Percentiles rank a stretch among this genome's conserved stretches.
These are phyloP conservation scores for Chionis minor DNA, from an alignment of 2,113 vertebrate genomes.

Conservation along the genomic window DNA sequence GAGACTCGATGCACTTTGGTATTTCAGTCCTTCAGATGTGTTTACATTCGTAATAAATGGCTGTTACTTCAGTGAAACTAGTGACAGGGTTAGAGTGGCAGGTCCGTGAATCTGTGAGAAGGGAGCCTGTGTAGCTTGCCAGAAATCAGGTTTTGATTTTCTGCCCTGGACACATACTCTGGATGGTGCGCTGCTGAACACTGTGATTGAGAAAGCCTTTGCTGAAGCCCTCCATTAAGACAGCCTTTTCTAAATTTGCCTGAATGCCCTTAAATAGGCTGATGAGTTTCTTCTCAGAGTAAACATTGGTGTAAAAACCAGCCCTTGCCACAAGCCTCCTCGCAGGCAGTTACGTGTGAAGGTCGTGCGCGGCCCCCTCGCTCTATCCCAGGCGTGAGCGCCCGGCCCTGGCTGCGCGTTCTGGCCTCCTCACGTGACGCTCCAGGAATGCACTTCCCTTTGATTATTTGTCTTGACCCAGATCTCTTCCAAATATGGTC, in stretches of 20 bases:
- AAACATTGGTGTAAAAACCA: neutral
- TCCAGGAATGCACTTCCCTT: constrained; percentile 65
- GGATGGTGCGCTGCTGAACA: accelerated
- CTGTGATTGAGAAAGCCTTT: neutral
- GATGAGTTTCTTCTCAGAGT: neutral
- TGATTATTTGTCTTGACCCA: constrained; percentile 73
- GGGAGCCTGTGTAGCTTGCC: neutral
- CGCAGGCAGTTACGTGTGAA: accelerated
- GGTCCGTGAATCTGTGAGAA: neutral
- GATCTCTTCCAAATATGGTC: constrained; percentile 69
- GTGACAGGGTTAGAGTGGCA: neutral
- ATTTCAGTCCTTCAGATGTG: neutral
- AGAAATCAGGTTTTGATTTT: neutral
- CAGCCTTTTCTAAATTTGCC: neutral
- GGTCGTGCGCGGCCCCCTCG: neutral
- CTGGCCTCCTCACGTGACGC: constrained; percentile 30
- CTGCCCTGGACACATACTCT: accelerated
- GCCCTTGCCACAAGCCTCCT: neutral
- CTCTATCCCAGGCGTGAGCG: neutral
- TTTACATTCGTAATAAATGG: neutral
- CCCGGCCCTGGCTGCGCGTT: neutral
- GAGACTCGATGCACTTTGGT: neutral
- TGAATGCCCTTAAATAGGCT: neutral
- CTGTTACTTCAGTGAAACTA: neutral
- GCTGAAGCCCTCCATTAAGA: neutral